phyloP scores from a whole-genome alignment of 2,113 vertebrate genomes.

The Hiodon tergisus region DNA sequence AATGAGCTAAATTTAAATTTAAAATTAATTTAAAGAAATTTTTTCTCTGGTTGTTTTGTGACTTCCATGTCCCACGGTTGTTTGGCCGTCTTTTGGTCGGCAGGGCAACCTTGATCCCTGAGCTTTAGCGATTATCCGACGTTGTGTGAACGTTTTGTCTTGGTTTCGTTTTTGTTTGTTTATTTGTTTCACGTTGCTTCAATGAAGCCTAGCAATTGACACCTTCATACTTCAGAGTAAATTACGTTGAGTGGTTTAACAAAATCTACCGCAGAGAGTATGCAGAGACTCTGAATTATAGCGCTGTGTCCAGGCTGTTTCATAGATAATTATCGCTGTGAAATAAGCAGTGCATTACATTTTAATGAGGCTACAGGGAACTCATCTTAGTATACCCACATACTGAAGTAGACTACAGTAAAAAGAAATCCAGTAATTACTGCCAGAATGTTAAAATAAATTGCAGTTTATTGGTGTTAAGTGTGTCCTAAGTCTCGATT shows the following conservation, averaged over 20 bases:
- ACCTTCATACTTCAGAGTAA: constrained; percentile 5
- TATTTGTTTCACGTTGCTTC: neutral
- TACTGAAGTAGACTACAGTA: constrained; percentile 15
- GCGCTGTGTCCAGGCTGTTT: constrained; percentile 24
- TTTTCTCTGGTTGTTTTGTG: no score
- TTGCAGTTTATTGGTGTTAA: no score
- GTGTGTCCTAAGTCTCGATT: no score
- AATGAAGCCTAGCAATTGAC: neutral
- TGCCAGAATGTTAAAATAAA: no score
- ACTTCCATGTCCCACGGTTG: no score
- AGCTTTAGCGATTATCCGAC: neutral
- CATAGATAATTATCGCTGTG: constrained; percentile 29
- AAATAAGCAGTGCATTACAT: constrained; percentile 42
- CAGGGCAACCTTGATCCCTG: neutral
- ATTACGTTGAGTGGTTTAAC: constrained; percentile 25
- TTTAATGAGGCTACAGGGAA: constrained; percentile 44
- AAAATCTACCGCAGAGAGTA: constrained; percentile 1
- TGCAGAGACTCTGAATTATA: constrained; percentile 23
- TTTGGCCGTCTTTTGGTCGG: no score
- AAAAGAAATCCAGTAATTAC: no score
- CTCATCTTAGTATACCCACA: constrained; percentile 29
- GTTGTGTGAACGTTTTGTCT: neutral
- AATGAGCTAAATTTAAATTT: no score
- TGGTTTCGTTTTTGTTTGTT: neutral
- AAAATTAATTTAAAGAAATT: no score